A percentile compares a stretch with the other conserved stretches of the same genome.
Evolutionary conservation across 2,113 vertebrate species (phyloP).

Genomic region (Oenanthe oenanthe): DNA sequence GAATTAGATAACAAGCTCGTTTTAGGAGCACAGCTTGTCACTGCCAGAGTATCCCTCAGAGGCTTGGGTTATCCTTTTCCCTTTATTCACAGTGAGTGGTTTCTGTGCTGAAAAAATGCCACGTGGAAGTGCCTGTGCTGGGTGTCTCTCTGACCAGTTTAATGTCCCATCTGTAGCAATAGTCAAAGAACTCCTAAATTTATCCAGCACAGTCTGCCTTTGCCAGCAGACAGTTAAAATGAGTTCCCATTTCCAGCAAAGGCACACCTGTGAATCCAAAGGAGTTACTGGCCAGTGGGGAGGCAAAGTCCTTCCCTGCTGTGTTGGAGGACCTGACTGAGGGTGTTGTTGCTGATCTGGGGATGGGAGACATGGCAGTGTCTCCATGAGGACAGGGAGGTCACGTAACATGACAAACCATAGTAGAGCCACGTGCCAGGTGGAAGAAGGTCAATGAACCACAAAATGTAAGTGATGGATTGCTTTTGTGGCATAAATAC

Average conservation of each 20-base stretch:
- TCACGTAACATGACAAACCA: fast-evolving
- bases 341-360: neutral
- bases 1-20: neutral
- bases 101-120: neutral
- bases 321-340: neutral
- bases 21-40: neutral
- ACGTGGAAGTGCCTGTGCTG: fast-evolving
- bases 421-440: neutral
- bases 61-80: neutral
- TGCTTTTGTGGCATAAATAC: neutral
- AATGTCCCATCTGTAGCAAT: neutral
- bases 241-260: neutral
- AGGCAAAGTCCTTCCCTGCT: fast-evolving
- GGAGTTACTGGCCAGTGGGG: neutral
- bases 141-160: neutral
- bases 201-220: neutral
- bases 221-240: neutral
- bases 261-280: neutral
- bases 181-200: neutral
- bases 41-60: neutral
- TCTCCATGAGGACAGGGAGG: neutral
- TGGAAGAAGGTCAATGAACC: neutral
- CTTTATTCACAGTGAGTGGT: neutral
- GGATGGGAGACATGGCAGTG: neutral
- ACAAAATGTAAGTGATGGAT: neutral